Percentiles rank a stretch among this genome's conserved stretches.
phyloP scores from a whole-genome alignment of 2,888 invertebrate genomes.

The Tricholauxania praeusta region DNA sequence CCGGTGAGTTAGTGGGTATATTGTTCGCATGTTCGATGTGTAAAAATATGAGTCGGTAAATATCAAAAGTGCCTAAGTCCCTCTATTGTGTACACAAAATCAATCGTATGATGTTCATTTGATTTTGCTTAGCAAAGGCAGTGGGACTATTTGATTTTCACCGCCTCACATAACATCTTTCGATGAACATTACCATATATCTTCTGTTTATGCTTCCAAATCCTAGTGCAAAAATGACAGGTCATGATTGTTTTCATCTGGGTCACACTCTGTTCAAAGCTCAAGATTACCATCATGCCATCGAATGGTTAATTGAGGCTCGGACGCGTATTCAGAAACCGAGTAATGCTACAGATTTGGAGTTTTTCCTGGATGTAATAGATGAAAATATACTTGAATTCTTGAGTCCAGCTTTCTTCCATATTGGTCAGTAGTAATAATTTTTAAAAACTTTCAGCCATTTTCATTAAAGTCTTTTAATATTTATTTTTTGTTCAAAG shows the following conservation, averaged over 20 bases:
- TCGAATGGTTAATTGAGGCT: constrained; percentile 56
- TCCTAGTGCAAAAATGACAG: constrained; percentile 43
- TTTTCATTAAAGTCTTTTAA: not conserved
- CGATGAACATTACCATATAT: too few relatives aligned
- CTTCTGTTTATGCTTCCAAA: not conserved
- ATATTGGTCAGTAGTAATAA: constrained; percentile 20
- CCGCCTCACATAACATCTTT: too few relatives aligned
- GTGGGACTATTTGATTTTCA: too few relatives aligned
- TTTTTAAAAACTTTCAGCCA: not conserved
- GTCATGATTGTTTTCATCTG: constrained; percentile 53
- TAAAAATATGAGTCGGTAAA: not conserved
- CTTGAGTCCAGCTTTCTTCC: constrained; percentile 40
- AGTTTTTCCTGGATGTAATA: not conserved
- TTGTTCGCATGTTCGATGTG: not conserved
- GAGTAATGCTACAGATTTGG: too few relatives aligned
- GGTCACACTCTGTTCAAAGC: constrained; percentile 47
- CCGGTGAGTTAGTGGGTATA: constrained; percentile 66
- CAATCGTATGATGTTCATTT: not conserved
- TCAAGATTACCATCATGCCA: constrained; percentile 42
- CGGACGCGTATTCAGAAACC: constrained; percentile 14
- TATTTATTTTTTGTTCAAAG: constrained; percentile 19
- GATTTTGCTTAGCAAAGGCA: too few relatives aligned
- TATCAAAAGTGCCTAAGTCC: not conserved
- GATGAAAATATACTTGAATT: constrained; percentile 44
- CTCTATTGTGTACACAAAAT: too few relatives aligned